Percentiles rank a stretch among this genome's conserved stretches.
Conservation (phyloP, 2,113 vertebrate species). For the Pangasianodon gigas region DNA sequence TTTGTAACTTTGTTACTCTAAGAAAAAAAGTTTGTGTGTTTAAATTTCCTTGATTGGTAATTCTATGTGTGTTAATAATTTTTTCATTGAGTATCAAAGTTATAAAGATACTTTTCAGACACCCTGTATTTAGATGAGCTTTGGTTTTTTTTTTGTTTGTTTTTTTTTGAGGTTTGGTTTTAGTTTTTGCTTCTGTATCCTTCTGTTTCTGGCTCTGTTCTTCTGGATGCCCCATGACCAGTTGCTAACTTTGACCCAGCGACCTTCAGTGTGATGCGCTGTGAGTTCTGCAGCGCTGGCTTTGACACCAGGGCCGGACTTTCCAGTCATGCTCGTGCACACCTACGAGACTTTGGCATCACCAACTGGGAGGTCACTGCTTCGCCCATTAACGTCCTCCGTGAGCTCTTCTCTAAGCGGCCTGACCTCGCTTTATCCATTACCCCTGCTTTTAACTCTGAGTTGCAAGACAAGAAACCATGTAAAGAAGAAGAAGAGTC, state of each 20-base stretch:
- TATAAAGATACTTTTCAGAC: not conserved
- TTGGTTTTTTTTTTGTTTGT: not conserved
- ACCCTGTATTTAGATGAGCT: not conserved
- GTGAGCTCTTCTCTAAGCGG: constrained; percentile 88
- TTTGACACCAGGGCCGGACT: constrained; percentile 93
- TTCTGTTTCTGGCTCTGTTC: constrained; percentile 30
- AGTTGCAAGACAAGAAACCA: constrained; percentile 57
- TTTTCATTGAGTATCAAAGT: not conserved
- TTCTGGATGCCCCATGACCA: constrained; percentile 56
- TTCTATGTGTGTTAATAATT: not conserved
- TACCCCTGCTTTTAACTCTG: constrained; percentile 62
- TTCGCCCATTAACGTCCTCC: constrained; percentile 91
- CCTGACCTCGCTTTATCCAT: constrained; percentile 79
- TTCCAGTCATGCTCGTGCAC: constrained; percentile 92
- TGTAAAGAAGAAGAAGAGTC: constrained; percentile 57
- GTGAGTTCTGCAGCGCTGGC: constrained; percentile 95
- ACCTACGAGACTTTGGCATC: constrained; percentile 93
- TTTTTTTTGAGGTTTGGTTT: constrained; percentile 23
- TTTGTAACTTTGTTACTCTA: too few relatives aligned
- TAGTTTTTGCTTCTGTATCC: constrained; percentile 22
- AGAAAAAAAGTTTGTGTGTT: not conserved
- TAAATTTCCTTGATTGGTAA: not conserved
- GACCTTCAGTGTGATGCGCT: constrained; percentile 96
- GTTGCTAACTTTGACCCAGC: constrained; percentile 94
- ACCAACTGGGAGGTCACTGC: constrained; percentile 96